Evolutionary conservation across 2,113 vertebrate genomes (phyloP), one percentile per base, ranked within the genome.

Genomic region (Tursiops truncatus): DNA sequence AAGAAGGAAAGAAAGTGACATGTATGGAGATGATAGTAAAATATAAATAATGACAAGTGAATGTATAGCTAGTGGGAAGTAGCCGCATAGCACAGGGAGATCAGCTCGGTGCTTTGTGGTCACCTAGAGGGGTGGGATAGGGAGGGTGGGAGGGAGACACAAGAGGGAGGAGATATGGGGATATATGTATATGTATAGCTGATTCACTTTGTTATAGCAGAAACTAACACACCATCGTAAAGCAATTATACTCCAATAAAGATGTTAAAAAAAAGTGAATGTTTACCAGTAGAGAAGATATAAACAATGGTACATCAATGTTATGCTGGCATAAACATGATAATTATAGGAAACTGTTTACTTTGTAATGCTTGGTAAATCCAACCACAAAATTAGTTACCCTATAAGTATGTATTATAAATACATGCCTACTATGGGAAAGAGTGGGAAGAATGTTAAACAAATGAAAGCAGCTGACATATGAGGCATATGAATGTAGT

Each of bases 321-420:
- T 83, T 92, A 31, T 87, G 23, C 31, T 94, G 76, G 12, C 31
- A 92, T 56, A 80, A 92, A 82, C 80, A 63, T 63, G 70, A 38
- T 62, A 84, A 76, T 80, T 92, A 76, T 6, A 87, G 73, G 56
- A 76, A 95, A 53, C 81, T 63, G 9, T 65, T 76, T 89, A 53
- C 38, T 73, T 87, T 94, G 21, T 80, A 63, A 67, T 85, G 53
- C 25, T 58, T 41, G 60, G 58, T 82, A 41, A 84, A 36, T 89
- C 63, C 60, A 62, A 31, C 89, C 47, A 91, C 62, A 88, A 82
- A 80, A 53, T 90, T 87, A 77, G 93, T 84, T 83, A n/a, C 15
- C 38, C 44, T 50, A 1, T 92, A 58, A 41, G 2, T 73, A 70
- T 74, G 2, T 88, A 81, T 53, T 53, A 53, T 17, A 53, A 95